Evolutionary conservation across 2,888 invertebrate species (phyloP).

Genomic region (Nezara viridula): DNA sequence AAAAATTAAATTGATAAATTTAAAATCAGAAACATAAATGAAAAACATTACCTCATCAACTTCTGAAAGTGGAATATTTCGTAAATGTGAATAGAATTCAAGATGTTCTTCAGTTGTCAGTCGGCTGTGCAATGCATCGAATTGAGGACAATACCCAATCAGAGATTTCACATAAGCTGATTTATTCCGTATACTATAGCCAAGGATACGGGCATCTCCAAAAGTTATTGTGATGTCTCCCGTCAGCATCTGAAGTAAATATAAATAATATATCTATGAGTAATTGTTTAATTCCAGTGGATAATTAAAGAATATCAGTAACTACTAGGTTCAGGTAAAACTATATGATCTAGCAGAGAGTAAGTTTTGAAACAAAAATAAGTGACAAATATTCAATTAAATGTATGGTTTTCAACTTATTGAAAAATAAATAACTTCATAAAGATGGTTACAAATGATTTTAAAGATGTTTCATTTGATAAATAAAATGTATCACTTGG

Average conservation of each 20-base stretch:
- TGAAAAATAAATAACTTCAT: not conserved
- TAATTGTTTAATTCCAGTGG: not conserved
- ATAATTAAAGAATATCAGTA: not conserved
- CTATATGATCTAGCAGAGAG: no score
- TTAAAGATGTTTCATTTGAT: no score
- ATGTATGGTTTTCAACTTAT: not conserved
- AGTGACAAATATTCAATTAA: no score
- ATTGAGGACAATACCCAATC: constrained; percentile 82
- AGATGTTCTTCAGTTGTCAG: constrained; percentile 83
- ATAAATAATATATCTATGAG: not conserved
- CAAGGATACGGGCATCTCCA: constrained; percentile 79
- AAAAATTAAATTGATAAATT: not conserved
- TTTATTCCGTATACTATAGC: constrained; percentile 64
- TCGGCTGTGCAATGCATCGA: constrained; percentile 80
- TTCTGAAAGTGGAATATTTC: constrained; percentile 73
- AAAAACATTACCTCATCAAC: not conserved
- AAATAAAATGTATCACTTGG: no score
- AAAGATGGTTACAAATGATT: no score
- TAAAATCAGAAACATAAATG: not conserved
- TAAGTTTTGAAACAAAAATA: no score
- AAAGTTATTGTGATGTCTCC: constrained; percentile 82
- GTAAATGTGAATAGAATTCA: constrained; percentile 78
- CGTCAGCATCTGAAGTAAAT: constrained; percentile 77
- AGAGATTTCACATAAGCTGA: constrained; percentile 67
- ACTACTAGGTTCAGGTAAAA: not conserved